Conservation (phyloP, 2,797 vertebrate genomes). For the Pangasius djambal region DNA sequence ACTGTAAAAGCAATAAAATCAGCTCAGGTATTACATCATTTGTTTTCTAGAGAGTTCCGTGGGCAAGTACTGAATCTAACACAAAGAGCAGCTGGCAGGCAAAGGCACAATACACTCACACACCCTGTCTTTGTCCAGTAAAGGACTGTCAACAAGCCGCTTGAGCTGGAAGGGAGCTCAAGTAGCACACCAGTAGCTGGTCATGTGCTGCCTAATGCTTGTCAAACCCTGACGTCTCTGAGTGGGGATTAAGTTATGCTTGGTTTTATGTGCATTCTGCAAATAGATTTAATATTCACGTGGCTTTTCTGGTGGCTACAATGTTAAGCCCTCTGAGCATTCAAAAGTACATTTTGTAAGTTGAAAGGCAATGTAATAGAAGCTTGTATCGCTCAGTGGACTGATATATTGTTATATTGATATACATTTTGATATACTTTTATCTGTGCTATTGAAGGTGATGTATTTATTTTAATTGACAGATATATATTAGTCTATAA, state of each 20-base stretch:
- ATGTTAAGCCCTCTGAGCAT: background rate
- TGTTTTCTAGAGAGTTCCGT: background rate
- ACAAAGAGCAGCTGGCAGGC: slow-evolving; percentile 25
- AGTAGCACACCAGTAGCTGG: background rate
- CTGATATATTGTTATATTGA: background rate
- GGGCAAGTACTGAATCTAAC: background rate
- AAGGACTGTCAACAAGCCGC: slow-evolving; percentile 17
- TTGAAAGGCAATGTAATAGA: background rate
- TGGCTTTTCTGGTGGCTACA: background rate
- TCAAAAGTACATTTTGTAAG: background rate
- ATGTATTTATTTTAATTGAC: background rate
- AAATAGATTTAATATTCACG: background rate
- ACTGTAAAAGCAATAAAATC: background rate
- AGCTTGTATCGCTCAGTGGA: background rate
- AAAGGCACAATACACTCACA: slow-evolving; percentile 13
- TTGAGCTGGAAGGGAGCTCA: slow-evolving; percentile 6
- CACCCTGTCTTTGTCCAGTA: slow-evolving; percentile 26
- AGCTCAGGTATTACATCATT: background rate
- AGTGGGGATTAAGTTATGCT: background rate
- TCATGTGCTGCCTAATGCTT: slow-evolving; percentile 13
- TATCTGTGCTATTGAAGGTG: background rate
- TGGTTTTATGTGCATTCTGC: background rate
- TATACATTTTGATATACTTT: background rate
- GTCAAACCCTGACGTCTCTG: background rate
- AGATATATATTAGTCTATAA: background rate